Base-by-base conservation (phyloP, 2,797 vertebrate genomes). In the Caiman crocodilus region DNA sequence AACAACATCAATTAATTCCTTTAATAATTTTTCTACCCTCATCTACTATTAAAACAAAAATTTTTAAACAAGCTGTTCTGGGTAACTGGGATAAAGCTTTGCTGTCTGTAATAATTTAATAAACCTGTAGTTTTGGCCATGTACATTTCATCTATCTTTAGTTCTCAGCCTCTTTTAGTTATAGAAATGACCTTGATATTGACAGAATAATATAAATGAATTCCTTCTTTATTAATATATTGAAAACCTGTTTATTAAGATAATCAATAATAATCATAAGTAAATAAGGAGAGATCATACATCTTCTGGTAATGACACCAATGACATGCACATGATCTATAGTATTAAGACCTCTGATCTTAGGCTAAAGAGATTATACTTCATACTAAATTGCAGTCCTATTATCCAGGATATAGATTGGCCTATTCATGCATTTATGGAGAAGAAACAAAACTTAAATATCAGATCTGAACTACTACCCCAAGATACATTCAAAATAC, bases 251-350 rank as follows among this genome's bases (percentile, higher is more conserved):
- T 98, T 98, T 97, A 97, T 94, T 97, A 94, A 97, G 98, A 98
- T 98, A 98, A 98, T 98, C 98, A 97, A 98, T 98, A 98, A 99
- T 99, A 98, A 99, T 98, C 98, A 97, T 98, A 98, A 98, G 98
- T 98, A 98, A 98, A 98, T 98, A 98, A 96, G 97, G 95, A 76
- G 82, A 92, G 97, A 82, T 90, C 55, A 97, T 97, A 96, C 92
- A 96, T 98, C 98, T 98, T 95, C 93, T 9, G 16, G 63, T 69
- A 84, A 90, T 75, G 97, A 95, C 96, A 92, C 84, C 14, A 85
- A 90, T 95, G 97, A 97, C 97, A 82, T 85, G 58, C 6, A 0
- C 81, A 15, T 20, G 85, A 86, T 89, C 96, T 97, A 98, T 97
- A 94, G 85, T 91, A 97, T 79, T n/a, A 82, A 92, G 90, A 87